Percentiles rank a stretch among this genome's conserved stretches.
Conservation (phyloP, 2,888 invertebrate genomes). For the Agrochola macilenta region DNA sequence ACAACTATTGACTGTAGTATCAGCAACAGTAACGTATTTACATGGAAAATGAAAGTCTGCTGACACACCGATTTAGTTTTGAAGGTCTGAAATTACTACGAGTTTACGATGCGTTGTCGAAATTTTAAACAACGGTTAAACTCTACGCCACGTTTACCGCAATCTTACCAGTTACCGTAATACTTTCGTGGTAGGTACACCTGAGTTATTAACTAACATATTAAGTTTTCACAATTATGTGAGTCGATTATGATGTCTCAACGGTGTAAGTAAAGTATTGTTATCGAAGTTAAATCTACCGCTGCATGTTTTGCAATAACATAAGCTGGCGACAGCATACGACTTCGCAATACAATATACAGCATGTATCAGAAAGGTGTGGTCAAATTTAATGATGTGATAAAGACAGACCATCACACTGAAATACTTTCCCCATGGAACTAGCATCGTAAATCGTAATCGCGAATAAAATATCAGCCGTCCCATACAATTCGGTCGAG, state of each 20-base stretch:
- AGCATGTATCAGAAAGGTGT: too few species aligned
- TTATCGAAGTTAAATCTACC: not conserved
- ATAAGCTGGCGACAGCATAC: not conserved
- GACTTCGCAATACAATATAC: not conserved
- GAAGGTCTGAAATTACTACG: constrained; percentile 52
- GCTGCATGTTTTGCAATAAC: not conserved
- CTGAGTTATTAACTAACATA: not conserved
- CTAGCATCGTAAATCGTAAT: too few species aligned
- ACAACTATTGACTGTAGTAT: constrained; percentile 65
- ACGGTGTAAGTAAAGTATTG: not conserved
- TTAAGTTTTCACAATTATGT: constrained; percentile 10
- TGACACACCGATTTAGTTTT: constrained; percentile 43
- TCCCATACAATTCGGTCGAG: too few species aligned
- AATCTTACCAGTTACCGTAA: not conserved
- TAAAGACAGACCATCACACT: too few species aligned
- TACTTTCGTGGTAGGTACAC: constrained; percentile 6
- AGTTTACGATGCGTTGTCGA: constrained; percentile 42
- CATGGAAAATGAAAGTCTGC: constrained; percentile 49
- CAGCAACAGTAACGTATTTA: constrained; percentile 53
- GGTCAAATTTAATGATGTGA: too few species aligned
- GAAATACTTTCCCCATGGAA: too few species aligned
- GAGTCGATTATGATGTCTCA: not conserved
- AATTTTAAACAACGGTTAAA: constrained; percentile 13
- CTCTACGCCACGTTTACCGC: constrained; percentile 14
- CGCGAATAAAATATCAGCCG: too few species aligned